Percentiles rank a stretch among this genome's conserved stretches.
These are phyloP conservation scores for Agriopis aurantiaria DNA, from an alignment of 2,888 invertebrate genomes.

Conservation along the genomic window DNA sequence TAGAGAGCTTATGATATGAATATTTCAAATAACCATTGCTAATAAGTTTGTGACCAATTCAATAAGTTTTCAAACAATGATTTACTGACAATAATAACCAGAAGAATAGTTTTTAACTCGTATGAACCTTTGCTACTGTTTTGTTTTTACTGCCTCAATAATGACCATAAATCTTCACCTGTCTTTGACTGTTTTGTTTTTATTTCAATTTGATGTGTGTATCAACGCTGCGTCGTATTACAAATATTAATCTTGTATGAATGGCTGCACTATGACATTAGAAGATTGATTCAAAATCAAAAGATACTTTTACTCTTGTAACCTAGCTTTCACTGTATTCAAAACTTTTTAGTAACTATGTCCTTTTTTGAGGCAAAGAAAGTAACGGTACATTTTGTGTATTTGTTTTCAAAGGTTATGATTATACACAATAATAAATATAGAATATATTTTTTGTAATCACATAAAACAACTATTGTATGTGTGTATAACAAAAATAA, in stretches of 20 bases:
- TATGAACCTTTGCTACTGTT: constrained; percentile 20
- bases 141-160: constrained; percentile 46
- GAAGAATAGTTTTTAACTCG: background rate
- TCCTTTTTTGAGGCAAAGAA: background rate
- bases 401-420: too few relatives aligned
- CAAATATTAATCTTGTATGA: constrained; percentile 69
- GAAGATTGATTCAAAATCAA: constrained; percentile 30
- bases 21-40: too few relatives aligned
- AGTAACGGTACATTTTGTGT: too few relatives aligned
- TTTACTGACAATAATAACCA: too few relatives aligned
- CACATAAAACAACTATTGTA: background rate
- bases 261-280: constrained; percentile 39
- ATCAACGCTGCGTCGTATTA: constrained; percentile 71
- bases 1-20: too few relatives aligned
- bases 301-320: background rate
- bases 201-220: constrained; percentile 71
- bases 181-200: constrained; percentile 64
- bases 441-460: too few relatives aligned
- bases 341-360: background rate
- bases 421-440: too few relatives aligned
- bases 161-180: constrained; percentile 78
- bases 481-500: background rate
- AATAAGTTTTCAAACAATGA: too few relatives aligned
- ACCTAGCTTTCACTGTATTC: background rate
- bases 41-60: too few relatives aligned